Base-by-base conservation (phyloP, 1,140 invertebrate genomes). In the Bombus pascuorum region DNA sequence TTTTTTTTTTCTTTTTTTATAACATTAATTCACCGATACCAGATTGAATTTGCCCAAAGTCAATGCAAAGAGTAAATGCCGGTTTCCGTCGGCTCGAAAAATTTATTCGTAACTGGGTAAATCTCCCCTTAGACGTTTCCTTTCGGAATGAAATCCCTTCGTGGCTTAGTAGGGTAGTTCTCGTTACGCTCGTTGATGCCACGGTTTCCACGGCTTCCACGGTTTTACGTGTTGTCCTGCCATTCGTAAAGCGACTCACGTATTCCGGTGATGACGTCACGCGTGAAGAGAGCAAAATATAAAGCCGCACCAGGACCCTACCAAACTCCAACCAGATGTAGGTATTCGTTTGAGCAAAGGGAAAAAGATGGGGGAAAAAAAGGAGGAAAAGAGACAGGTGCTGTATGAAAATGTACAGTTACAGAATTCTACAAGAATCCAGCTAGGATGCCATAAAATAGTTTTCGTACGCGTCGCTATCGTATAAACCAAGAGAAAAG, bases 201-300 rank as follows among this genome's bases (percentile, higher is more conserved):
- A 81, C 83, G 75, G 66, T 87, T 82, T 79, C 81, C 34, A 65
- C 66, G 66, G 32, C 72, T 91, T 85, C 82, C 34, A 65, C 66
- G 73, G 32, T 75, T 91, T 85, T 83, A 85, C 86, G 81, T 88
- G 88, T 91, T 88, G 88, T 79, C 79, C 75, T 65, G 77, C 70
- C 85, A 92, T 94, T 93, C 66, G 59, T 91, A 86, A 94, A 84
- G 81, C 94, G 83, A 72, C 92, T 93, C 94, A 95, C 94, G 94
- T 95, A 95, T 94, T 94, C 90, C 92, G 85, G 93, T 94, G 94
- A 95, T 94, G 94, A 94, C 93, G 93, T 95, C 94, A 95, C 94
- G 94, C 94, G 91, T 94, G 93, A 94, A 94, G 91, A 92, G 92
- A 90, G 87, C 92, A 90, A 94, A 94, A 95, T 94, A 94, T 94